Percentiles rank a stretch among this genome's conserved stretches.
phyloP scores from a whole-genome alignment of 2,113 vertebrate species.

The Tinamus guttatus region DNA sequence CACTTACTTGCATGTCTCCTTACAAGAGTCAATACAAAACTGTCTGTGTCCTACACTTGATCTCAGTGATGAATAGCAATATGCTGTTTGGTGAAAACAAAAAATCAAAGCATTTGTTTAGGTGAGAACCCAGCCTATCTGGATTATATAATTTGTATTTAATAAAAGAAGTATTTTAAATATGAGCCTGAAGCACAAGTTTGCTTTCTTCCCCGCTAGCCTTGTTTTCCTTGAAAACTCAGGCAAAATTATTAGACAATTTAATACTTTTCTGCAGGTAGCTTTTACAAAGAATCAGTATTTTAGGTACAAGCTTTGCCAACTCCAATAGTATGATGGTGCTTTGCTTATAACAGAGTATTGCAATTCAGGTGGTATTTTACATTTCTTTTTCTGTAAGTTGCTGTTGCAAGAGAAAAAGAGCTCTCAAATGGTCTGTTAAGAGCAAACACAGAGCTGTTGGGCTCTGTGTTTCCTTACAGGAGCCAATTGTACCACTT shows the following conservation, averaged over 20 bases:
- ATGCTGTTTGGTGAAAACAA: constrained; percentile 53
- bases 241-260: not conserved
- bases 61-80: constrained; percentile 76
- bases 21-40: constrained; percentile 79
- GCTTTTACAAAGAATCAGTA: rapidly evolving
- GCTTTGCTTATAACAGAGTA: not conserved
- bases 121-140: not conserved
- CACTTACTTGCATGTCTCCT: constrained; percentile 86
- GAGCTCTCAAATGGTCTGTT: not conserved
- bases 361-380: no score
- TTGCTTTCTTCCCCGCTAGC: not conserved
- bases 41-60: constrained; percentile 66
- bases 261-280: not conserved
- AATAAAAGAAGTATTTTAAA: not conserved
- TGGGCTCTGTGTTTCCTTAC: not conserved
- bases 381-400: not conserved
- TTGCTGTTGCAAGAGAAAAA: not conserved
- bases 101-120: not conserved
- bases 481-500: not conserved
- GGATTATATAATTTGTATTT: not conserved
- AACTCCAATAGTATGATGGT: not conserved
- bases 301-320: not conserved
- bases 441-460: not conserved
- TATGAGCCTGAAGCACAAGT: not conserved
- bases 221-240: not conserved